Evolutionary conservation across 2,888 invertebrate species (phyloP), one percentile per base, ranked within the genome.

Genomic region (Ommatoiulus sabulosus): DNA sequence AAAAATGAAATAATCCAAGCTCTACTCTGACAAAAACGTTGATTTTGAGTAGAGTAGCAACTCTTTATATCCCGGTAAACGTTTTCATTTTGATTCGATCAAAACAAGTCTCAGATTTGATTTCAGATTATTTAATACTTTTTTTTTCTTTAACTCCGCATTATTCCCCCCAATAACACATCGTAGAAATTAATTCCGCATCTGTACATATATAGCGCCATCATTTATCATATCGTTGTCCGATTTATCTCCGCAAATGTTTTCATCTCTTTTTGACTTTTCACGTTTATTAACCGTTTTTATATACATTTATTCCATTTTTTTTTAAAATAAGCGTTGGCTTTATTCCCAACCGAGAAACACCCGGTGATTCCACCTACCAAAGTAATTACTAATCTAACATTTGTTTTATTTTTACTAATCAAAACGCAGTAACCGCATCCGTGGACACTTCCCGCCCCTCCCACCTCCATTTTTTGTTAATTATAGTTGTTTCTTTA

Each of bases 351-450:
- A 46, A 44, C 85, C 35, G 35, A 35, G 44, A 85, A n/a, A 44
- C n/a, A 44, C 85, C 85, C 46, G 85, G 85, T 44, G 85, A 85
- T 85, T 85, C 85, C 85, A 85, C 85, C 85, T 85, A 85, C 85
- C 85, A 85, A 85, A 85, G 85, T 85, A 44, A 85, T 85, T 85
- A 85, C 44, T 85, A n/a, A 44, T 85, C 44, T 46, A 46, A 85
- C 85, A 85, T 85, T 85, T 35, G 35, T 35, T 35, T 35, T 35
- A 35, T 35, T 44, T 72, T n/a, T 85, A 46, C 85, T 85, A 46
- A 85, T 85, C n/a, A 85, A 44, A 85, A 44, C 46, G 35, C 17
- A 85, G 72, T 85, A 44, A 44, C 85, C 85, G 44, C 46, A 85
- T 44, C 85, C 85, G 44, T 85, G 85, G 46, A n/a, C 46, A 44